Base-by-base conservation (phyloP, 2,888 invertebrate genomes). In the Hesperia comma region DNA sequence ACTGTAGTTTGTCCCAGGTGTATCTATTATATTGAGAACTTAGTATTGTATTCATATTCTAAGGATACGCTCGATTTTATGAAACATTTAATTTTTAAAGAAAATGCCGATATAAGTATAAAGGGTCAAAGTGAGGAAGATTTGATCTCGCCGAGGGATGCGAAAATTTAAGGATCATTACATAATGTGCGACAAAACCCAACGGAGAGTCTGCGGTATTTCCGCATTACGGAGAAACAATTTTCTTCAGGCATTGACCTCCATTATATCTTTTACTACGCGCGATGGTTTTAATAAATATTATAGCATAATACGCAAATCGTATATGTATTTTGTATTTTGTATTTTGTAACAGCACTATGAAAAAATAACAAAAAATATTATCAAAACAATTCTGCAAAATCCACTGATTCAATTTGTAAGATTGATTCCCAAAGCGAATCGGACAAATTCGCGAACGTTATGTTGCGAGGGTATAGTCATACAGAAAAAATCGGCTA, bases 391-490 rank as follows among this genome's bases (percentile, higher is more conserved):
- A 69, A 69, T 66, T 64, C 69, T 70, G 64, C 67, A 68, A 69
- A 70, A 61, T 58, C 63, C 63, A 61, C 68, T 72, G 71, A 75
- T 74, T 73, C 71, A 73, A 76, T 76, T 74, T 74, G 71, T 70
- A 68, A 69, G 72, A 76, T 74, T 73, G 72, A 74, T 74, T 73
- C 72, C 71, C 72, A 61, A 67, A 67, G 66, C 66, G 66, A 54
- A 66, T 61, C 14, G 43, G 66, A 57, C 64, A 66, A 64, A 66
- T 43, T 58, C 58, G 64, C 64, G 15, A 33, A 43, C 43, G 53
- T 26, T 53, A 41, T 58, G 66, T 56, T 56, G 43, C 6, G 33
- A 51, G 41, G 49, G 53, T 54, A 58, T 26, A 60, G 19, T 43
- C 49, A 49, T 46, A 46, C 46, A 46, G 46, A 60, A 66, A 56